phyloP scores from a whole-genome alignment of 2,113 vertebrate genomes.

The Talpa occidentalis region DNA sequence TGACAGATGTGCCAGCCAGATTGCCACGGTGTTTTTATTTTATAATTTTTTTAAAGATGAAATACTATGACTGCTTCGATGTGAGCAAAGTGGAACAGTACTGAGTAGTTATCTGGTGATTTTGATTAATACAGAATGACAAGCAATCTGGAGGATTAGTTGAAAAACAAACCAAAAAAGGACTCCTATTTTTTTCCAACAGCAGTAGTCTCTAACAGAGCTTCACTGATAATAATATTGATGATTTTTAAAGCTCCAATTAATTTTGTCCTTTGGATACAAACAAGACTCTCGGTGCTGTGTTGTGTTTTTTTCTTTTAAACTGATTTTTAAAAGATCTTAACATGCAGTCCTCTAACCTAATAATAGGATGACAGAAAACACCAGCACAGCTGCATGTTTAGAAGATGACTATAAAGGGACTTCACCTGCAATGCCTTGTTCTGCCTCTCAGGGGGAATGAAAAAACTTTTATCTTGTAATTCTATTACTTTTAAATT shows the following conservation, averaged over 20 bases:
- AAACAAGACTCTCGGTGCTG: neutral
- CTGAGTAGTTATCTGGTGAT: slow-evolving; percentile 63
- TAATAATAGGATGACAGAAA: neutral
- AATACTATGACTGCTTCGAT: slow-evolving; percentile 59
- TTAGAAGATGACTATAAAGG: neutral
- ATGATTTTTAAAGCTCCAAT: neutral
- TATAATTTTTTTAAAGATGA: slow-evolving; percentile 61
- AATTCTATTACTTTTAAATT: too few species aligned
- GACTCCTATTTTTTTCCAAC: slow-evolving; percentile 15
- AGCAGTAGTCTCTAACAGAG: neutral
- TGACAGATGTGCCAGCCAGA: slow-evolving; percentile 76
- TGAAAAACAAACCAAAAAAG: slow-evolving; percentile 29
- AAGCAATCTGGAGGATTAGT: slow-evolving; percentile 68
- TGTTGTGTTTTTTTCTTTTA: neutral
- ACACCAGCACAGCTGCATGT: neutral
- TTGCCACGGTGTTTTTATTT: slow-evolving; percentile 74
- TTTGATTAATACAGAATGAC: slow-evolving; percentile 72
- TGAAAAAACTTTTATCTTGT: neutral
- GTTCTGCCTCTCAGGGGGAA: neutral
- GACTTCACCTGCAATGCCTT: neutral
- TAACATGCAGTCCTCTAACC: neutral
- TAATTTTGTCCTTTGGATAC: neutral
- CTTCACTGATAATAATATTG: neutral
- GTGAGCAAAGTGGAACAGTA: slow-evolving; percentile 49
- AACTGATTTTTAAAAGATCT: neutral